phyloP scores from a whole-genome alignment of 2,888 invertebrate genomes.

The Rhingia rostrata region DNA sequence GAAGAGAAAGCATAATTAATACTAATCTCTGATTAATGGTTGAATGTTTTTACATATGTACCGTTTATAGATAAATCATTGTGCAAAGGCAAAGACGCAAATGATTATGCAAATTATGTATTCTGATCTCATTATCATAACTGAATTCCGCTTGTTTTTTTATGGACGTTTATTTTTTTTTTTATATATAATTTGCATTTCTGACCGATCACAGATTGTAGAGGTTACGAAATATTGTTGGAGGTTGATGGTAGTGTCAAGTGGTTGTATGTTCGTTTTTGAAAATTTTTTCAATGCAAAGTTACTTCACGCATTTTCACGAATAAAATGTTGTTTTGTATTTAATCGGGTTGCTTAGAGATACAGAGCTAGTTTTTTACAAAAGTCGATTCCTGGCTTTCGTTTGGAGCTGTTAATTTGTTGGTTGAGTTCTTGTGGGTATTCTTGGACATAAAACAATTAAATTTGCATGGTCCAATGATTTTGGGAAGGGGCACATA shows the following conservation, averaged over 20 bases:
- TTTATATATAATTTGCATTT: conserved; percentile 24
- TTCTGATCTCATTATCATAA: conserved; percentile 45
- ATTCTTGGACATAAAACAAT: conserved; percentile 20
- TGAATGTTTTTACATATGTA: neutral
- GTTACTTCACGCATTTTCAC: no score
- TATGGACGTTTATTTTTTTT: neutral
- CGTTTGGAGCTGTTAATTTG: neutral
- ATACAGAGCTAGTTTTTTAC: no score
- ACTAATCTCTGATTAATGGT: conserved; percentile 36
- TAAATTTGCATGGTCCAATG: conserved; percentile 45
- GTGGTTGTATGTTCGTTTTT: neutral
- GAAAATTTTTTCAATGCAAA: no score
- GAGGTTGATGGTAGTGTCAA: neutral
- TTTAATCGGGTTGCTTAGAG: no score
- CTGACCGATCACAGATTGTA: neutral
- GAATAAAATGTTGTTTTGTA: no score
- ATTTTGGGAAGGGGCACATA: conserved; percentile 15
- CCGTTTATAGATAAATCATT: conserved; percentile 1
- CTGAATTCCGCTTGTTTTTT: neutral
- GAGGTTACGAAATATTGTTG: conserved; percentile 33
- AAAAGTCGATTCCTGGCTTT: neutral
- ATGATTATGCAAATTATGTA: conserved; percentile 7
- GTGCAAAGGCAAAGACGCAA: neutral
- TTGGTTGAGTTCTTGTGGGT: neutral
- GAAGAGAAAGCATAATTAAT: conserved; percentile 55